Conservation (phyloP, 2,113 vertebrate genomes). For the Willisornis vidua region DNA sequence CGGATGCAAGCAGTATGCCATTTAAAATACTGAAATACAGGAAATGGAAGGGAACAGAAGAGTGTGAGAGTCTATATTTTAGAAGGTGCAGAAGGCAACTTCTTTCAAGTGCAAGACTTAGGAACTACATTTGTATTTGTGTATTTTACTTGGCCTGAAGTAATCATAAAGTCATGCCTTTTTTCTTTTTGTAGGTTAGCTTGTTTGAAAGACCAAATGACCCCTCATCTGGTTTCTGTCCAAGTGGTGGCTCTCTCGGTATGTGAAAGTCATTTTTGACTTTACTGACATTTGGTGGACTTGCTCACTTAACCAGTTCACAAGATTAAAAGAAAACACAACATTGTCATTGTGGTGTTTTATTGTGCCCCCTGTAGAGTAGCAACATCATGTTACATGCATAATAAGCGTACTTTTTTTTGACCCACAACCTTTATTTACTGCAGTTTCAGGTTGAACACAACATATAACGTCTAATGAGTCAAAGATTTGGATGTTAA, state of each 20-base stretch:
- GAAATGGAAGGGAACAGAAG: background rate
- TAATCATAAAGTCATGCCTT: background rate
- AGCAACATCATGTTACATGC: background rate
- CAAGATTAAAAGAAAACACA: background rate
- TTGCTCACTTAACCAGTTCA: background rate
- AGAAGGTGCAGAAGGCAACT: background rate
- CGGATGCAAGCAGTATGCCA: fast-evolving
- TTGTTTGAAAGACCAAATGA: constrained; percentile 43
- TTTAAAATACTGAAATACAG: background rate
- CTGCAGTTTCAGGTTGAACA: background rate
- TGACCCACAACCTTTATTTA: background rate
- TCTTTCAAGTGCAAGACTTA: background rate
- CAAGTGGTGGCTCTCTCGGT: constrained; percentile 24
- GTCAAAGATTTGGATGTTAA: background rate
- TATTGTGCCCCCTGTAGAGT: fast-evolving
- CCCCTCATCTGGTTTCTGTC: background rate
- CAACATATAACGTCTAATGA: fast-evolving
- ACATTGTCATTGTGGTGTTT: fast-evolving
- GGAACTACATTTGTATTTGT: background rate
- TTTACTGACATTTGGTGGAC: background rate
- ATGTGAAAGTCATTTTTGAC: background rate
- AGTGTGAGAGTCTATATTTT: background rate
- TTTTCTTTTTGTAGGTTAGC: constrained; percentile 28
- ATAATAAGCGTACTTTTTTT: background rate
- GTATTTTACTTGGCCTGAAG: background rate